Evolutionary conservation across 1,140 invertebrate genomes (phyloP).

Genomic region (Coptotermes formosanus): DNA sequence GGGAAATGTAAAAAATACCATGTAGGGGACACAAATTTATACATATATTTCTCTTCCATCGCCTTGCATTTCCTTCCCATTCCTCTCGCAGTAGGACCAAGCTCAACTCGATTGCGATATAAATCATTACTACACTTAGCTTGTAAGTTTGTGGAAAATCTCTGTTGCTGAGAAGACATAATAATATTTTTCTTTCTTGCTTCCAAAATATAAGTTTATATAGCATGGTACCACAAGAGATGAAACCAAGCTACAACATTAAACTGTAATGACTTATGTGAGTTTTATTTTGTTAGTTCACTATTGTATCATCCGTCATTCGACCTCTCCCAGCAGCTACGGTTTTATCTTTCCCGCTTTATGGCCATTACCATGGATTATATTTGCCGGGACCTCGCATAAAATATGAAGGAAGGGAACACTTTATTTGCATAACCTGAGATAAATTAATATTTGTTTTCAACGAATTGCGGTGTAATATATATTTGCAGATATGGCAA

Average conservation of each 20-base stretch:
- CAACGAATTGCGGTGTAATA: too few relatives aligned
- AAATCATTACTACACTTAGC: constrained; percentile 14
- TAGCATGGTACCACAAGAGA: not conserved
- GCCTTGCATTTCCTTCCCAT: not conserved
- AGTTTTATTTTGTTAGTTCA: not conserved
- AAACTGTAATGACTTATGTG: not conserved
- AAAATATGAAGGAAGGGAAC: not conserved
- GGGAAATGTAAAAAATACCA: not conserved
- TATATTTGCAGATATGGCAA: too few relatives aligned
- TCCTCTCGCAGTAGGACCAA: not conserved
- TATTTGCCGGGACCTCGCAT: not conserved
- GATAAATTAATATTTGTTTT: not conserved
- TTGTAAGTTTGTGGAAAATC: constrained; percentile 7
- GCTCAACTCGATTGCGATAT: not conserved
- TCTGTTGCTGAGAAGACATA: not conserved
- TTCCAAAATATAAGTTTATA: not conserved
- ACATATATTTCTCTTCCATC: constrained; percentile 12
- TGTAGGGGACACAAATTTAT: not conserved
- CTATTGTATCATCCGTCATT: not conserved
- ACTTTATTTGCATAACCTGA: not conserved
- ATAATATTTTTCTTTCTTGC: not conserved
- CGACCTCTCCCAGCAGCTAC: not conserved
- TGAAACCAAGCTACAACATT: not conserved
- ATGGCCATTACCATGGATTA: not conserved
- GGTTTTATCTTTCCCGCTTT: not conserved